A percentile compares a stretch with the other conserved stretches of the same genome.
phyloP scores from a whole-genome alignment of 64 coral and sea anemone genomes.

The Montipora capricornis region DNA sequence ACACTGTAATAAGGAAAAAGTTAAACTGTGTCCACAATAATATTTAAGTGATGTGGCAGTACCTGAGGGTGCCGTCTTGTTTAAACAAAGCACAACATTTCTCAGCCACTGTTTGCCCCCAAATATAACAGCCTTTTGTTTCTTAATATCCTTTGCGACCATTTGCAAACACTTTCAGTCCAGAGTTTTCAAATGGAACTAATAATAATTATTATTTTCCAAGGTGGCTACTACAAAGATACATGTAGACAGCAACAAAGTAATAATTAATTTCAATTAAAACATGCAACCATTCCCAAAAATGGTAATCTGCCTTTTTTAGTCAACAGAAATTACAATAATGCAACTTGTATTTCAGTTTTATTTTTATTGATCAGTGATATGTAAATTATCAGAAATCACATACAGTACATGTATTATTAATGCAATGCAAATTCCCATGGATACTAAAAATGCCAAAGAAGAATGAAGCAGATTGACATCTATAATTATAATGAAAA shows the following conservation, averaged over 20 bases:
- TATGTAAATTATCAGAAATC: background rate
- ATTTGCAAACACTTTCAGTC: background rate
- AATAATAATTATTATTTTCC: background rate
- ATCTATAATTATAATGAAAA: too few relatives aligned
- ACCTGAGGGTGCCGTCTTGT: constrained; percentile 12
- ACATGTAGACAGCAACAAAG: background rate
- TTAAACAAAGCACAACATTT: constrained; percentile 27
- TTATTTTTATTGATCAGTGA: background rate
- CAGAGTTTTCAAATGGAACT: background rate
- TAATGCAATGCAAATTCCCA: background rate
- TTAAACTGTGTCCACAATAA: background rate
- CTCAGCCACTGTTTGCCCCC: constrained; percentile 9
- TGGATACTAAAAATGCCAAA: background rate
- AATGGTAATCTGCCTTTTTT: background rate
- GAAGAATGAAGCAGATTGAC: too few relatives aligned
- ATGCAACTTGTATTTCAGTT: background rate
- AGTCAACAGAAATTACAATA: background rate
- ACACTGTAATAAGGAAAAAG: background rate
- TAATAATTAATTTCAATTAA: background rate
- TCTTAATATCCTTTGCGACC: constrained; percentile 18
- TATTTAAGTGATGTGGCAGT: background rate
- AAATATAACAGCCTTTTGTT: background rate
- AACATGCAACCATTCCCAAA: background rate
- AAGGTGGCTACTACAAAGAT: background rate
- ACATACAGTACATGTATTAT: too few relatives aligned